These are phyloP conservation scores for Melipona beecheii DNA, from an alignment of 2,888 invertebrate species.

Conservation along the genomic window DNA sequence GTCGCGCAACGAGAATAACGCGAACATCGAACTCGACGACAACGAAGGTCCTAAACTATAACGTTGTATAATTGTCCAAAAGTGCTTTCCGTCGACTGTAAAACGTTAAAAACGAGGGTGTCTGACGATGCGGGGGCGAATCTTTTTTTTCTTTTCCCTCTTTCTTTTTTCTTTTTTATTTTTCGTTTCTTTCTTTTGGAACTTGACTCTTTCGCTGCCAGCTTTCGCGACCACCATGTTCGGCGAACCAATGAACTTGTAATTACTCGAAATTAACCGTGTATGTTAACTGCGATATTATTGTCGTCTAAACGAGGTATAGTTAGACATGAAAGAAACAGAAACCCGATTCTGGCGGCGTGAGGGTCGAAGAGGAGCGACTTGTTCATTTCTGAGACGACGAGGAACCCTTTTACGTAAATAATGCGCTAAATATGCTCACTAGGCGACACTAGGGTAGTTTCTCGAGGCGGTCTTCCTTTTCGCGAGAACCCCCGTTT, in stretches of 20 bases:
- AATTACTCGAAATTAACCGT: too few relatives aligned
- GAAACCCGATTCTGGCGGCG: background rate
- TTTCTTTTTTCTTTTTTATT: background rate
- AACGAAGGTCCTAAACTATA: conserved; percentile 54
- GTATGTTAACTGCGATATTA: too few relatives aligned
- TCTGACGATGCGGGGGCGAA: conserved; percentile 33
- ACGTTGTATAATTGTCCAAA: conserved; percentile 59
- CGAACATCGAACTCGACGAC: conserved; percentile 56
- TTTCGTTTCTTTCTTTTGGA: background rate
- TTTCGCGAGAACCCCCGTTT: conserved; percentile 18
- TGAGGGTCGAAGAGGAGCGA: conserved; percentile 19
- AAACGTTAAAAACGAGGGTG: conserved; percentile 36
- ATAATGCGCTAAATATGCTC: conserved; percentile 52
- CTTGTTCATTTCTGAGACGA: conserved; percentile 31
- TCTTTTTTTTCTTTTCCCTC: background rate
- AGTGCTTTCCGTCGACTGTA: conserved; percentile 61
- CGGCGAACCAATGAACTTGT: background rate
- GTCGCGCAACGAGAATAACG: conserved; percentile 35
- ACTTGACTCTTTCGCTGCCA: conserved; percentile 26
- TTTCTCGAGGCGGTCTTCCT: conserved; percentile 33
- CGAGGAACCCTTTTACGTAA: conserved; percentile 25
- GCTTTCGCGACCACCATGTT: background rate
- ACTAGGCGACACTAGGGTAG: conserved; percentile 51
- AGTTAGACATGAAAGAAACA: background rate
- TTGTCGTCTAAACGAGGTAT: too few relatives aligned